These are phyloP conservation scores for Brachionus plicatilis DNA, from an alignment of 1,140 invertebrate genomes.

Conservation along the genomic window DNA sequence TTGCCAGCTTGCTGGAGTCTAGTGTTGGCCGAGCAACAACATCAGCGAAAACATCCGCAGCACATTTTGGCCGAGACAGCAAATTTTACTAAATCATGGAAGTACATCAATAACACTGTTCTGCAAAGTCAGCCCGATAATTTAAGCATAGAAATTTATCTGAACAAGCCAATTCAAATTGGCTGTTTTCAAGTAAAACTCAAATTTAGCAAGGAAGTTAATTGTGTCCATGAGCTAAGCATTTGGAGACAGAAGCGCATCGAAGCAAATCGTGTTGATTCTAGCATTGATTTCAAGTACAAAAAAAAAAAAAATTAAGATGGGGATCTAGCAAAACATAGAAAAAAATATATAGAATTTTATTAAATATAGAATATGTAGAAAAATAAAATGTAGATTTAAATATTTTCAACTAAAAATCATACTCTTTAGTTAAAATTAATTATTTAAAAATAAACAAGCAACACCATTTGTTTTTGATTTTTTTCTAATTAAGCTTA, in stretches of 20 bases:
- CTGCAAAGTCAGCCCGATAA: constrained; percentile 62
- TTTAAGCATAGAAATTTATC: constrained; percentile 18
- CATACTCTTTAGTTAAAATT: too few species aligned
- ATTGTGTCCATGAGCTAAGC: constrained; percentile 62
- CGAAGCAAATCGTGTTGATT: constrained; percentile 35
- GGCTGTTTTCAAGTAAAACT: constrained; percentile 84
- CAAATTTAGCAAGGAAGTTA: constrained; percentile 72
- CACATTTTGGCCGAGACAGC: constrained; percentile 59
- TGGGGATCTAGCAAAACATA: too few species aligned
- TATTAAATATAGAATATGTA: too few species aligned
- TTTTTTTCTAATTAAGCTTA: too few species aligned
- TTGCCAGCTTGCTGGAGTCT: constrained; percentile 85
- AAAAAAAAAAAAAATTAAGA: background rate
- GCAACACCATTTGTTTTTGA: too few species aligned
- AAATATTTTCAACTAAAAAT: too few species aligned
- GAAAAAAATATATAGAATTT: too few species aligned
- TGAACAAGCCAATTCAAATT: constrained; percentile 56
- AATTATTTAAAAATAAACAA: too few species aligned
- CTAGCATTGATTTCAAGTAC: constrained; percentile 41
- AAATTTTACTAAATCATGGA: constrained; percentile 23
- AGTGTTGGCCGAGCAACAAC: constrained; percentile 79
- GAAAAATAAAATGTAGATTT: too few species aligned
- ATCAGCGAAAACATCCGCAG: constrained; percentile 69
- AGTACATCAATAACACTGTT: constrained; percentile 71
- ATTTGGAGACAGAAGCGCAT: constrained; percentile 67